Base-by-base conservation (phyloP, 2,113 vertebrate species). In the Catharus fuscescens region DNA sequence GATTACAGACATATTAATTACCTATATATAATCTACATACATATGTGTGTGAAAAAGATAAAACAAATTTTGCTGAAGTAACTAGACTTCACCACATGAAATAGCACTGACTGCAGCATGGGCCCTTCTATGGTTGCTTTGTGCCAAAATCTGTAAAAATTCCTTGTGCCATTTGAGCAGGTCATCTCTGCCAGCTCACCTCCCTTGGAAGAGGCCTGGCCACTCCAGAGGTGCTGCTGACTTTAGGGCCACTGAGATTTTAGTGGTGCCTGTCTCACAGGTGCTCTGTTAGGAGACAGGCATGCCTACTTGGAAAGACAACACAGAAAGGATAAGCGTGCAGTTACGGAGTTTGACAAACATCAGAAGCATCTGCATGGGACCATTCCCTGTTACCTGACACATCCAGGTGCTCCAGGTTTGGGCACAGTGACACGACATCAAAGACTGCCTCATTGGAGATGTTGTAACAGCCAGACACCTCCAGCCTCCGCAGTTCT, bases 391-490 rank as follows among this genome's bases (percentile, higher is more conserved):
- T 14, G 23, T 97, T 98, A 99, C 99, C 99, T 98, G 99, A 99
- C 80, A 99, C 99, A 92, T 99, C 99, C 91, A 99, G 98, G 97
- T 99, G 98, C 89, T 99, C 99, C 98, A 99, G 97, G 97, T 98
- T 99, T 88, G 99, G 99, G 89, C 99, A 99, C 89, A 98, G 98
- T 34, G 99, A 99, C 83, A 99, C 99, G 47, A 99, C 98, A 78
- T 99, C 99, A 59, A 99, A 99, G 92, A 99, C 98, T 0, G 99
- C 99, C 36, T 99, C 99, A 3, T 99, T 99, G 85, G 99, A 99
- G 97, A 99, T 98, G 67, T 99, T 99, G 83, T 99, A 99, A 91
- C 99, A 99, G 86, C 99, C 98, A 0, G 99, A 98, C 12, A 99
- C 98, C 94, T 99, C 99, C 89, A 99, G 98, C 53, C 97, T 98